These are phyloP conservation scores for Solenopsis fugax DNA, from an alignment of 1,140 invertebrate genomes.

Conservation along the genomic window DNA sequence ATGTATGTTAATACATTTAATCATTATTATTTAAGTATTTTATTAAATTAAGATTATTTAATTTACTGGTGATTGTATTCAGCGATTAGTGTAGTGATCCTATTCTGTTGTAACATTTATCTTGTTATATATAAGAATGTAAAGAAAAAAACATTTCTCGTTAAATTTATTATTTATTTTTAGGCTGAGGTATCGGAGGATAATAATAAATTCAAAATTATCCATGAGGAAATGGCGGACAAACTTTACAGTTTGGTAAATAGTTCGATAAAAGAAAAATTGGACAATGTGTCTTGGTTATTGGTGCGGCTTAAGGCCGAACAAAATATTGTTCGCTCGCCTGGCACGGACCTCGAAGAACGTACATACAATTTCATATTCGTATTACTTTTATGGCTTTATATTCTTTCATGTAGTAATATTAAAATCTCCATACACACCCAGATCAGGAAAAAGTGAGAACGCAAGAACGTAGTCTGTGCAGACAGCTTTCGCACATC, in stretches of 20 bases:
- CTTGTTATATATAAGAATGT: not conserved
- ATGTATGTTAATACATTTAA: too few relatives aligned
- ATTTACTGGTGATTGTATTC: too few relatives aligned
- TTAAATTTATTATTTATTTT: slow-evolving; percentile 49
- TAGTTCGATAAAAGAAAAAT: slow-evolving; percentile 82
- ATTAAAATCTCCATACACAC: slow-evolving; percentile 32
- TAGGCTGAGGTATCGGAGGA: slow-evolving; percentile 70
- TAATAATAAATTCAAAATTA: slow-evolving; percentile 80
- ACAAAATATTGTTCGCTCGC: slow-evolving; percentile 58
- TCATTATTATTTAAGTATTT: too few relatives aligned
- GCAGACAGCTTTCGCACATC: slow-evolving; percentile 84
- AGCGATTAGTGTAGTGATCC: too few relatives aligned
- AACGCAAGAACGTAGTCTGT: slow-evolving; percentile 85
- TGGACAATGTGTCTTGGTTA: slow-evolving; percentile 85
- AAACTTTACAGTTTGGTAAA: slow-evolving; percentile 82
- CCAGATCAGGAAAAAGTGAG: slow-evolving; percentile 82
- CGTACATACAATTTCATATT: not conserved
- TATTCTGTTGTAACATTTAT: slow-evolving; percentile 38
- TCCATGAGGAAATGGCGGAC: slow-evolving; percentile 80
- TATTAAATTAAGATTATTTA: too few relatives aligned
- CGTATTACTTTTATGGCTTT: not conserved
- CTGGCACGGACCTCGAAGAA: slow-evolving; percentile 47
- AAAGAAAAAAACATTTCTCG: not conserved
- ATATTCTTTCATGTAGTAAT: not conserved
- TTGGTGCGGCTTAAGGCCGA: slow-evolving; percentile 85